These are phyloP conservation scores for Merluccius polli DNA, from an alignment of 2,797 vertebrate species.

Conservation along the genomic window DNA sequence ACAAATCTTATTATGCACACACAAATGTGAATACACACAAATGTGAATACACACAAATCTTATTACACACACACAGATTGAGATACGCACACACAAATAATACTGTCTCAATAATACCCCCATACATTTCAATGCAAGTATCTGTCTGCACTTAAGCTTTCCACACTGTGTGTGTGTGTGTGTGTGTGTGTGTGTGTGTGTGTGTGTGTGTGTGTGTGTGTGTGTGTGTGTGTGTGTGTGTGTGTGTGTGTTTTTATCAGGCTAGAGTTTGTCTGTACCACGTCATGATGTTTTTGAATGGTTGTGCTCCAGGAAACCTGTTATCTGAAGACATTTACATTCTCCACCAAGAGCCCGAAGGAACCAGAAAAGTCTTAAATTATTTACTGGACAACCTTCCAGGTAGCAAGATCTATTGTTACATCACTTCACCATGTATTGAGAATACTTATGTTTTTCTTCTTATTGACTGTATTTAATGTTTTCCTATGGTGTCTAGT, in stretches of 20 bases:
- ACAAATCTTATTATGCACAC: no score
- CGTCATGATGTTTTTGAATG: background rate
- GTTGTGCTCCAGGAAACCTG: conserved; percentile 80
- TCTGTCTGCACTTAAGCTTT: background rate
- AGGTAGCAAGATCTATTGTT: background rate
- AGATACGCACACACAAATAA: no score
- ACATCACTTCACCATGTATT: background rate
- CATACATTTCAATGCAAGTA: background rate
- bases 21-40: no score
- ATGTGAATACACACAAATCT: no score
- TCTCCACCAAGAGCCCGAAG: conserved; percentile 86
- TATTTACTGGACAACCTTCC: conserved; percentile 78
- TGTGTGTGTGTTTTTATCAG: background rate
- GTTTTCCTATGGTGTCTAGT: background rate
- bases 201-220: no score
- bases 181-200: no score
- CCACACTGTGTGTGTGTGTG: background rate
- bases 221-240: background rate
- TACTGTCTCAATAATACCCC: no score
- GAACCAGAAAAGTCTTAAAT: conserved; percentile 89
- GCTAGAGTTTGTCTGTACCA: no score
- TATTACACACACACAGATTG: no score
- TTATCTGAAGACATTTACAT: conserved; percentile 89
- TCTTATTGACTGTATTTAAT: background rate
- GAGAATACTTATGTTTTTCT: background rate